These are phyloP conservation scores for Pseudococcus jackbeardsleyi DNA, from an alignment of 2,888 invertebrate species.

Conservation along the genomic window DNA sequence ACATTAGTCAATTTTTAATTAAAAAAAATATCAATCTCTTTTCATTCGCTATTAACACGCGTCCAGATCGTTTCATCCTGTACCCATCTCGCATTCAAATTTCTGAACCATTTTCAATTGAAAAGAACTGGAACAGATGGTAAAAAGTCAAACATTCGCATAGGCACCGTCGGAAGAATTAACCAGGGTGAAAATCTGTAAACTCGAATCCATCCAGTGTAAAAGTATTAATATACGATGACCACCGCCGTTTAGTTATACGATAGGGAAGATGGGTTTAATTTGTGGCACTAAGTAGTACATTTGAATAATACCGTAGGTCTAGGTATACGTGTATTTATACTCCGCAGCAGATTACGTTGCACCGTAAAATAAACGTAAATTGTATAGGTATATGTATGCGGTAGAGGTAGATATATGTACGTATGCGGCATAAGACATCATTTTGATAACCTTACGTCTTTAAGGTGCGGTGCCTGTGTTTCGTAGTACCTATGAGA, in stretches of 20 bases:
- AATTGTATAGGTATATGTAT: not conserved
- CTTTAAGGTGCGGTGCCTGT: not conserved
- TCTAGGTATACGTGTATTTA: not conserved
- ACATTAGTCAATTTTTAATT: too few relatives aligned
- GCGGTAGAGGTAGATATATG: not conserved
- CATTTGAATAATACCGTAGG: not conserved
- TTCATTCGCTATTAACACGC: too few relatives aligned
- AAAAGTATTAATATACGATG: not conserved
- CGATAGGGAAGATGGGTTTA: not conserved
- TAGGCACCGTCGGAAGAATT: not conserved
- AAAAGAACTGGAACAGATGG: not conserved
- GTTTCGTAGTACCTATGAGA: not conserved
- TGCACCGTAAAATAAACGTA: not conserved
- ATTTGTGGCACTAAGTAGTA: not conserved
- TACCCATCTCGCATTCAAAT: too few relatives aligned
- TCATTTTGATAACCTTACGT: slow-evolving; percentile 50
- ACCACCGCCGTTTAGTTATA: not conserved
- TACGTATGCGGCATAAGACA: slow-evolving; percentile 43
- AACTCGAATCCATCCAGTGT: not conserved
- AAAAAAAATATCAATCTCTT: too few relatives aligned
- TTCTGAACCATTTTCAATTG: too few relatives aligned
- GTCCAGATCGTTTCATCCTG: too few relatives aligned
- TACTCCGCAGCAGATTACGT: not conserved
- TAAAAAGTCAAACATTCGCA: not conserved
- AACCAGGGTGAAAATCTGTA: not conserved